These are phyloP conservation scores for Vollenhovia emeryi DNA, from an alignment of 1,140 invertebrate genomes.

Conservation along the genomic window DNA sequence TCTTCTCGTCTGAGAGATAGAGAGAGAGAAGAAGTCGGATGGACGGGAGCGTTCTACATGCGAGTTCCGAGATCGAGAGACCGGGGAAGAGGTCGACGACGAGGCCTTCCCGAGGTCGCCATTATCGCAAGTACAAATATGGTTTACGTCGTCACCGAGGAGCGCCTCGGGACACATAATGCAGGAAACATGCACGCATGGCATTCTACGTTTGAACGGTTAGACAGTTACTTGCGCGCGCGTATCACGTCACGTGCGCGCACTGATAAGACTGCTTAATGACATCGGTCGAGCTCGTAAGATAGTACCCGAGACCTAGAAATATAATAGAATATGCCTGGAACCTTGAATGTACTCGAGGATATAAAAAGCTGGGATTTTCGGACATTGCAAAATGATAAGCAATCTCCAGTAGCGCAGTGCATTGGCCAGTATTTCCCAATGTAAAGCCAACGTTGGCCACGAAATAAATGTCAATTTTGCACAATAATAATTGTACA, in stretches of 20 bases:
- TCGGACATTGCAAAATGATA: neutral
- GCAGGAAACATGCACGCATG: neutral
- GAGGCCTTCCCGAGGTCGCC: slow-evolving; percentile 47
- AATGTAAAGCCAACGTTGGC: too few relatives aligned
- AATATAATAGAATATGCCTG: neutral
- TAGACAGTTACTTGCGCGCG: slow-evolving; percentile 16
- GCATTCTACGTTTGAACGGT: slow-evolving; percentile 13
- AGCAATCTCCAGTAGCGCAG: too few relatives aligned
- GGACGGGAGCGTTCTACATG: neutral
- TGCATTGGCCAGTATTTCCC: too few relatives aligned
- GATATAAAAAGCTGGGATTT: neutral
- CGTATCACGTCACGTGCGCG: slow-evolving; percentile 14
- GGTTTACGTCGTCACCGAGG: slow-evolving; percentile 39
- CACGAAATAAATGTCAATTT: too few relatives aligned
- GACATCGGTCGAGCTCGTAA: neutral
- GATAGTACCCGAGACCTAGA: slow-evolving; percentile 7
- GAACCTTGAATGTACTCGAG: neutral
- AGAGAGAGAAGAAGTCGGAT: slow-evolving; percentile 1
- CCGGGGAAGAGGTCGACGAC: slow-evolving; percentile 24
- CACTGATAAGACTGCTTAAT: slow-evolving; percentile 33
- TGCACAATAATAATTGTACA: too few relatives aligned
- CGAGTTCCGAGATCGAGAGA: neutral
- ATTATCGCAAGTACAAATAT: slow-evolving; percentile 62
- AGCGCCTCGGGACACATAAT: slow-evolving; percentile 35
- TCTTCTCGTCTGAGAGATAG: neutral